Percentiles rank a stretch among this genome's conserved stretches.
Conservation (phyloP, 1,140 invertebrate species). For the Saxidomus purpurata region DNA sequence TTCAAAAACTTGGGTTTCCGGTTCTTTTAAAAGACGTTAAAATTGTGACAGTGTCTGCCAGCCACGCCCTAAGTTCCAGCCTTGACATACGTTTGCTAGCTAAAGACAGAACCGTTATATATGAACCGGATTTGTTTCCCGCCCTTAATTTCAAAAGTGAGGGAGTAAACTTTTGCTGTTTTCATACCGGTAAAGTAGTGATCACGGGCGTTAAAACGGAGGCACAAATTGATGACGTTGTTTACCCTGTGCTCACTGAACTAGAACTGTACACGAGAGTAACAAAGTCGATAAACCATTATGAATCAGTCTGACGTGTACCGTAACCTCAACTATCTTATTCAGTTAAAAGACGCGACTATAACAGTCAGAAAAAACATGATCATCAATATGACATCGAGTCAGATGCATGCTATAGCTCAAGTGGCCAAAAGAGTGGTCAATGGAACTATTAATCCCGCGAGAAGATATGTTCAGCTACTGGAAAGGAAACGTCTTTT, state of each 20-base stretch:
- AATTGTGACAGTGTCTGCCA: background rate
- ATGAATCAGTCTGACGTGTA: background rate
- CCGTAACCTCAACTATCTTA: background rate
- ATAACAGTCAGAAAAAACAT: slow-evolving; percentile 13
- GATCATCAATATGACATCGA: background rate
- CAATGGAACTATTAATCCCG: background rate
- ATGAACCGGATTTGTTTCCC: slow-evolving; percentile 23
- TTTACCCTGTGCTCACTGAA: background rate
- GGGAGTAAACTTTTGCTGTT: background rate
- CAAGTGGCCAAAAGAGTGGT: background rate
- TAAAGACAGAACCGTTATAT: background rate
- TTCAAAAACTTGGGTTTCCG: background rate
- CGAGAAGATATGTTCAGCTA: background rate
- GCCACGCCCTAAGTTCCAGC: background rate
- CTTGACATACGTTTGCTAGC: background rate
- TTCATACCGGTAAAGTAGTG: background rate
- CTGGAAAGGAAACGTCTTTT: background rate
- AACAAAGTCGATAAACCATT: background rate
- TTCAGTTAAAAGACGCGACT: background rate
- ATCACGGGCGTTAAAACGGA: background rate
- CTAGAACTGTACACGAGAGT: background rate
- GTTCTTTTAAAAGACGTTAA: background rate
- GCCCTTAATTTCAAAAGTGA: background rate
- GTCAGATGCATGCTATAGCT: background rate
- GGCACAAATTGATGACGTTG: background rate